phyloP scores from a whole-genome alignment of 2,797 vertebrate species.

The Anas bahamensis region DNA sequence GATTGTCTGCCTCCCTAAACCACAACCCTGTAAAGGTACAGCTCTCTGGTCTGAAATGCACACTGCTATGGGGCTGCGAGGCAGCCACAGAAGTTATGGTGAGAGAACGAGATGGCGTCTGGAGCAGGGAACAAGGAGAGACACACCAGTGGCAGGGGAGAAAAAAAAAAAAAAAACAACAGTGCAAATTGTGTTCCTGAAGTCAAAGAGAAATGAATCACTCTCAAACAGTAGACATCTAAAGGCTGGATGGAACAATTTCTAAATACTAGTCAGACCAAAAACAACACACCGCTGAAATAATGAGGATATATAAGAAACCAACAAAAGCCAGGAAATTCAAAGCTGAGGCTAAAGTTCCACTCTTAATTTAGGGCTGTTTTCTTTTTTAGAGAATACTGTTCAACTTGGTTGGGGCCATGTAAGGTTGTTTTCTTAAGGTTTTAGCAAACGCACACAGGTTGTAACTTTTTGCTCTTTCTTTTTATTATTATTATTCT shows the following conservation, averaged over 20 bases:
- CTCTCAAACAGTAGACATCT: slow-evolving; percentile 54
- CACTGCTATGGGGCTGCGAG: not conserved
- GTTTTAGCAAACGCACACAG: not conserved
- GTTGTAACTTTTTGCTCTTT: not conserved
- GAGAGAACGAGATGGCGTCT: not conserved
- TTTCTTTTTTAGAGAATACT: slow-evolving; percentile 42
- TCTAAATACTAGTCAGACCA: slow-evolving; percentile 58
- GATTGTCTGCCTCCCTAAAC: not conserved
- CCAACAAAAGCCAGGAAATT: slow-evolving; percentile 62
- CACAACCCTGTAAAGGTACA: not conserved
- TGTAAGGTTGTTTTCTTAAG: not conserved
- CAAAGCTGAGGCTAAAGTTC: slow-evolving; percentile 47
- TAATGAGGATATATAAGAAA: slow-evolving; percentile 44
- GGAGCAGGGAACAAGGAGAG: not conserved
- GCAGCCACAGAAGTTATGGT: not conserved
- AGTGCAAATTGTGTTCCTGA: not conserved
- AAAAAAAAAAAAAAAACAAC: not conserved
- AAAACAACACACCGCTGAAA: slow-evolving; percentile 53
- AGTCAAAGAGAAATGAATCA: slow-evolving; percentile 56
- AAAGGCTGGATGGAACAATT: slow-evolving; percentile 42
- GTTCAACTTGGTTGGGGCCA: not conserved
- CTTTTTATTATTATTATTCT: not conserved
- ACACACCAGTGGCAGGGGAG: not conserved
- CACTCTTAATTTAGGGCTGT: slow-evolving; percentile 42
- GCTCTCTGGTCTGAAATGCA: not conserved